Evolutionary conservation across 2,888 invertebrate genomes (phyloP).

Genomic region (Spialia ferax): DNA sequence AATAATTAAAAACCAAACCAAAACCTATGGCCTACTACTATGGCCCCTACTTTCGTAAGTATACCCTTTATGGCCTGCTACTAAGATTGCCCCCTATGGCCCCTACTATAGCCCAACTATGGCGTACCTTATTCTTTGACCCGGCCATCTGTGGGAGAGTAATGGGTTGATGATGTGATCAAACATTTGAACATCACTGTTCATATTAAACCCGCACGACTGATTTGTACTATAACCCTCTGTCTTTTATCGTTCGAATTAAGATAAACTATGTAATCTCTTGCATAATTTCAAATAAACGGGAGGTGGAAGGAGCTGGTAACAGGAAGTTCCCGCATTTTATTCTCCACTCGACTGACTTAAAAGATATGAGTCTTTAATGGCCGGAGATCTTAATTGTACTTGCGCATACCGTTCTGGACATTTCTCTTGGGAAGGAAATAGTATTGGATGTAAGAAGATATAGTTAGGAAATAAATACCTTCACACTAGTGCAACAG

Average conservation of each 20-base stretch:
- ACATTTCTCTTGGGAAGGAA: slow-evolving; percentile 38
- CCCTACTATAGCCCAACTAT: no score
- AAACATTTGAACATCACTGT: no score
- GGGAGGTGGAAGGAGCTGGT: slow-evolving; percentile 7
- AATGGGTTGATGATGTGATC: no score
- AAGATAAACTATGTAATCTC: background rate
- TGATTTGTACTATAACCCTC: background rate
- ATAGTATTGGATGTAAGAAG: slow-evolving; percentile 21
- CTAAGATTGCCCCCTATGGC: no score
- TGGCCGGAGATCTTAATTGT: slow-evolving; percentile 39
- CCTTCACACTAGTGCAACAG: no score
- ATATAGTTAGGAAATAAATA: slow-evolving; percentile 3
- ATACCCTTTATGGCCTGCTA: no score
- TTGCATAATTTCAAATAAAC: slow-evolving; percentile 9
- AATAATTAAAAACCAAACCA: no score
- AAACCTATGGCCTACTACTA: no score
- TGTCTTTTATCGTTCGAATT: background rate
- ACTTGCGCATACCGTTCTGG: slow-evolving; percentile 32
- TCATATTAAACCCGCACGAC: background rate
- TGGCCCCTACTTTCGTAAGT: no score
- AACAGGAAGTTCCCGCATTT: slow-evolving; percentile 40
- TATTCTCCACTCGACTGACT: slow-evolving; percentile 37
- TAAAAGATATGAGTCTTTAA: slow-evolving; percentile 39
- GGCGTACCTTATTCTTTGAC: no score
- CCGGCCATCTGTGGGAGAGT: no score